Percentiles rank a stretch among this genome's conserved stretches.
phyloP scores from a whole-genome alignment of 2,113 vertebrate species.

The Gracilinanus agilis region DNA sequence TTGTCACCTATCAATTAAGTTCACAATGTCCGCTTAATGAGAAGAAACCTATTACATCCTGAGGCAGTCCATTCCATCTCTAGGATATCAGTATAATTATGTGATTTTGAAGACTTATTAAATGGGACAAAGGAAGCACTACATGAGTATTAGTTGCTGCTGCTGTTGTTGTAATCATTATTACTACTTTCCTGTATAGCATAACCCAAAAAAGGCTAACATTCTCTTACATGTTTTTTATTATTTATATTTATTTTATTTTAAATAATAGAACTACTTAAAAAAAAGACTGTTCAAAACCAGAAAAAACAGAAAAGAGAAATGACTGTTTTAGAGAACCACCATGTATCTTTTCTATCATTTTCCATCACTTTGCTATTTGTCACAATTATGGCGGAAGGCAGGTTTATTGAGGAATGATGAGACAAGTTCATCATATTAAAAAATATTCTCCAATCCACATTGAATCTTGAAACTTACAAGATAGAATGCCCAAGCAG shows the following conservation, averaged over 20 bases:
- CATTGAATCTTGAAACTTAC: background rate
- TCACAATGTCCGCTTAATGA: too few relatives aligned
- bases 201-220: background rate
- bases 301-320: background rate
- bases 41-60: background rate
- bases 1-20: background rate
- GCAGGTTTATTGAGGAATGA: background rate
- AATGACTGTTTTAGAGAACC: background rate
- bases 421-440: background rate
- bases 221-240: background rate
- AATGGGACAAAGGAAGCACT: background rate
- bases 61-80: background rate
- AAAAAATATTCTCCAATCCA: background rate
- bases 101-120: background rate
- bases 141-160: background rate
- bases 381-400: background rate
- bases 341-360: background rate
- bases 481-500: background rate
- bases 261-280: background rate
- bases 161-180: background rate
- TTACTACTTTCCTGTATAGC: background rate
- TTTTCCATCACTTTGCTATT: conserved; percentile 18
- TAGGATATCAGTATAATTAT: background rate
- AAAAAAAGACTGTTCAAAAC: background rate
- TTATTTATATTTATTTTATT: background rate